Evolutionary conservation across 2,888 invertebrate species (phyloP), one percentile per base, ranked within the genome.

Genomic region (Cryptocheilus praepositus): DNA sequence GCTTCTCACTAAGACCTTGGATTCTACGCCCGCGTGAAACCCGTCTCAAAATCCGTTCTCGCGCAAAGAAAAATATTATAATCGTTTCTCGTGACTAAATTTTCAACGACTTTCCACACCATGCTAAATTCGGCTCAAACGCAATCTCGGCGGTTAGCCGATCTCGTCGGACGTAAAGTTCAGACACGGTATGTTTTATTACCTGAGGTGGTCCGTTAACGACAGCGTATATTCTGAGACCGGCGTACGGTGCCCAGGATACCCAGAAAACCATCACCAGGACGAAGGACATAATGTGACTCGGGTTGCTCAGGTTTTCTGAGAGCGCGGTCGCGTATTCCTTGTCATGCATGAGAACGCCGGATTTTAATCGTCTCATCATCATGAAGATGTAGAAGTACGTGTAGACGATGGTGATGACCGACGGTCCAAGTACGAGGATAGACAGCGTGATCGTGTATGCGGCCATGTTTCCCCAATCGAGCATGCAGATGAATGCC

Each of bases 381-480:
- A 96, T 96, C 74, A 95, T 94, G 90, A 98, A 98, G 85, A 99
- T 97, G 90, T 98, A 98, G 88, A 93, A 93, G 89, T 98, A 98
- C 81, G 98, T 98, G 90, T 98, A 96, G 81, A 95, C 92, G 85
- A 98, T 96, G 71, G 98, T 98, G 85, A 98, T 95, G 79, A 98
- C 92, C 89, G 97, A 97, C 61, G 99, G 98, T n/a, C 97, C 96
- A 79, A 98, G 93, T 61, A 96, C 95, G 81, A 99, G 93, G 81
- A 97, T 95, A 72, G 94, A 95, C 71, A 98, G 92, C 7, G 98
- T 98, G 73, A 95, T 93, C 69, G 97, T 96, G 89, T 99, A 99
- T 36, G 98, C 98, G 79, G 96, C 95, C 92, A 98, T 98, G 82
- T 96, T 96, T 83, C 96, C 95, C 96, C 98, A 98, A 89, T 98